A percentile compares a stretch with the other conserved stretches of the same genome.
phyloP scores from a whole-genome alignment of 2,797 vertebrate species.

The Philypnodon macrostomus region DNA sequence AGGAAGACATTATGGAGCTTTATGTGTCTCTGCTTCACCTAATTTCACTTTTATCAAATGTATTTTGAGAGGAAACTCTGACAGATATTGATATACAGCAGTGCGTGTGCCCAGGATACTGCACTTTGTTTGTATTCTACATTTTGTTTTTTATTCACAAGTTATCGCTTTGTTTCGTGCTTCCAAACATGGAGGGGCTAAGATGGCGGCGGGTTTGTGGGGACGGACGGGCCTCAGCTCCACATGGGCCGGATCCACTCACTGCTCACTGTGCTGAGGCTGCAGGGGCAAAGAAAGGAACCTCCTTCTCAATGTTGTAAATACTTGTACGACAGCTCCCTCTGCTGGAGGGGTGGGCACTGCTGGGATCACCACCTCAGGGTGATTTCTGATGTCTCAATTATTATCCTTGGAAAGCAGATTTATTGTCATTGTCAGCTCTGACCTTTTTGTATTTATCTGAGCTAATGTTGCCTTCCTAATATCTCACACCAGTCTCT shows the following conservation, averaged over 20 bases:
- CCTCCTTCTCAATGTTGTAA: conserved; percentile 26
- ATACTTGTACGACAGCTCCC: conserved; percentile 60
- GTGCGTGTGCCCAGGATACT: background rate
- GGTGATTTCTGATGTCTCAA: background rate
- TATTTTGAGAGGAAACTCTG: too few relatives aligned
- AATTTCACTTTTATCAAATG: background rate
- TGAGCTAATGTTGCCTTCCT: too few relatives aligned
- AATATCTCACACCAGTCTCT: too few relatives aligned
- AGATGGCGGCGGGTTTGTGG: conserved; percentile 54
- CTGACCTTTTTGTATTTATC: too few relatives aligned
- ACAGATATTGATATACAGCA: background rate
- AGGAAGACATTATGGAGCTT: conserved; percentile 52
- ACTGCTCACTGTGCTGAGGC: conserved; percentile 20
- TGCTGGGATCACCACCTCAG: background rate
- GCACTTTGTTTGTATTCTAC: background rate
- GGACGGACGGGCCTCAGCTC: conserved; percentile 32
- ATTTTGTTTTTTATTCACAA: background rate
- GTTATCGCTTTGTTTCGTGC: conserved; percentile 9
- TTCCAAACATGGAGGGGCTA: conserved; percentile 57
- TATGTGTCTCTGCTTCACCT: conserved; percentile 44
- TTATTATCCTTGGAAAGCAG: too few relatives aligned
- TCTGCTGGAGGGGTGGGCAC: conserved; percentile 57
- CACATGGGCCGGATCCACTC: conserved; percentile 29
- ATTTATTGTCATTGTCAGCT: too few relatives aligned
- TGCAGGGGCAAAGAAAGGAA: conserved; percentile 14